Evolutionary conservation across 2,113 vertebrate genomes (phyloP).

Genomic region (Saguinus midas): DNA sequence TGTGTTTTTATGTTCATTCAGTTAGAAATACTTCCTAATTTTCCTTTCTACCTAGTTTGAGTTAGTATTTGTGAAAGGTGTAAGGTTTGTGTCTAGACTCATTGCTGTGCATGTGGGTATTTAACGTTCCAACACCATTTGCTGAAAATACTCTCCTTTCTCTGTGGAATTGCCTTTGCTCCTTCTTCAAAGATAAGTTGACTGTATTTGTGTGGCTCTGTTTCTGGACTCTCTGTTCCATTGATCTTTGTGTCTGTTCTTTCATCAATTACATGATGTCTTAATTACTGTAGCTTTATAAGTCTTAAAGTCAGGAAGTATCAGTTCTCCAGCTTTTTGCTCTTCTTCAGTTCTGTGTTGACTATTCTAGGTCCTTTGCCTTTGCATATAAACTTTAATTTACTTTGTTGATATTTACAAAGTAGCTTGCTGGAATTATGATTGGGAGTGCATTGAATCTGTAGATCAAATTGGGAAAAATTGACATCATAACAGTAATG

Average conservation of each 20-base stretch:
- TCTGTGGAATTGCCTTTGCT: neutral
- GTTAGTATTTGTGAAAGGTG: neutral
- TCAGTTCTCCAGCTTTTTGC: neutral
- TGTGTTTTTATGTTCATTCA: neutral
- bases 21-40: neutral
- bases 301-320: neutral
- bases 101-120: neutral
- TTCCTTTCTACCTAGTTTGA: neutral
- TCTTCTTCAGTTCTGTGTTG: neutral
- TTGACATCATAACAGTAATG: no score
- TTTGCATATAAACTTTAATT: neutral
- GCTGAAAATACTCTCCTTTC: neutral
- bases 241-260: neutral
- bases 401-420: neutral
- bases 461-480: neutral
- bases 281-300: neutral
- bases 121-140: neutral
- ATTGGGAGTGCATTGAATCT: neutral
- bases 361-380: neutral
- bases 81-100: neutral
- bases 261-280: neutral
- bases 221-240: neutral
- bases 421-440: neutral
- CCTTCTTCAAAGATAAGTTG: no score
- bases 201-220: neutral